These are phyloP conservation scores for Gari tellinella DNA, from an alignment of 2,888 invertebrate species.

Conservation along the genomic window DNA sequence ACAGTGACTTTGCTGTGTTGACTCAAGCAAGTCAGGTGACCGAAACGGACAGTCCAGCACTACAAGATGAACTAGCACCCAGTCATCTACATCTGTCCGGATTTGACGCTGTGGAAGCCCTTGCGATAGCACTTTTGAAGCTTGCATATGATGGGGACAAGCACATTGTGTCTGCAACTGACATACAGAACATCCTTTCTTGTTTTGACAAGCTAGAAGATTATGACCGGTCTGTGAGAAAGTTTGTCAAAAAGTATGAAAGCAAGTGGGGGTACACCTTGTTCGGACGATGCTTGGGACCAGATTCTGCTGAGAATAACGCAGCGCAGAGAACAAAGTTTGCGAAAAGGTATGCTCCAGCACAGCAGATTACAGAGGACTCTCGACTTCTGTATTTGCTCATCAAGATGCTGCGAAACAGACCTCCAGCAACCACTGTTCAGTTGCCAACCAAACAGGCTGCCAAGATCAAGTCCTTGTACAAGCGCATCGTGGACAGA, in stretches of 20 bases:
- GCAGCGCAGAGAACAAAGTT: slow-evolving; percentile 23
- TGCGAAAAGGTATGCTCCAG: slow-evolving; percentile 12
- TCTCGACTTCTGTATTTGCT: slow-evolving; percentile 19
- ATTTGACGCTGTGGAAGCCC: background rate
- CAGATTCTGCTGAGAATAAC: slow-evolving; percentile 9
- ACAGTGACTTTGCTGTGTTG: background rate
- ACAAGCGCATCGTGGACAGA: slow-evolving; percentile 10
- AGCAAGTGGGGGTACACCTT: slow-evolving; percentile 22
- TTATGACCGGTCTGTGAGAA: slow-evolving; percentile 6
- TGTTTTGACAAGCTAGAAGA: slow-evolving; percentile 5
- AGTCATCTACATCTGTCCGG: background rate
- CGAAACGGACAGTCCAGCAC: background rate
- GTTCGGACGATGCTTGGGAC: slow-evolving; percentile 20
- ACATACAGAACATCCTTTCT: no score
- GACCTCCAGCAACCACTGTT: slow-evolving; percentile 9
- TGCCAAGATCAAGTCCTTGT: background rate
- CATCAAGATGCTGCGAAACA: slow-evolving; percentile 20
- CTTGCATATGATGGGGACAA: background rate
- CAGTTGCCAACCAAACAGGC: background rate
- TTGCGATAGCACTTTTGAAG: background rate
- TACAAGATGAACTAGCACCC: background rate
- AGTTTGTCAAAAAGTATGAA: slow-evolving; percentile 18
- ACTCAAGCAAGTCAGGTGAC: background rate
- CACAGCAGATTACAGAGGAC: slow-evolving; percentile 15
- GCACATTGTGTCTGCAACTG: no score